A percentile compares a stretch with the other conserved stretches of the same genome.
These are phyloP conservation scores for Ctenomys sociabilis DNA, from an alignment of 2,113 vertebrate genomes.

Conservation along the genomic window DNA sequence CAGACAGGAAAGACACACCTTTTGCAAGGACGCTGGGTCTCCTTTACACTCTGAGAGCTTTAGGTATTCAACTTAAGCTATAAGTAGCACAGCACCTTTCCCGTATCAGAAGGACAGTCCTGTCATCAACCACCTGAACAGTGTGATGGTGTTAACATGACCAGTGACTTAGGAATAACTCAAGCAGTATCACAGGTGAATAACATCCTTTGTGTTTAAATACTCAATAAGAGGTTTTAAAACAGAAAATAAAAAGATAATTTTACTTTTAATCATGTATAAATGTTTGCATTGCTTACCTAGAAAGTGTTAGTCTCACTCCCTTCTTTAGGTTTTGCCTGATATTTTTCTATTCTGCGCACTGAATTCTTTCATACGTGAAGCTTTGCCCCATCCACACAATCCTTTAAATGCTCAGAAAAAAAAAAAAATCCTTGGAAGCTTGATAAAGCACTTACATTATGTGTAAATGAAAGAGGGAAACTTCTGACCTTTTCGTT, in stretches of 20 bases:
- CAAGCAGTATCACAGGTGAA: background rate
- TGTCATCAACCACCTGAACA: background rate
- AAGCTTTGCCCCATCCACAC: background rate
- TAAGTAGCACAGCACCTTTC: conserved; percentile 20
- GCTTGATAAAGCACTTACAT: background rate
- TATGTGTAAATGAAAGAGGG: background rate
- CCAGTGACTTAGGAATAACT: background rate
- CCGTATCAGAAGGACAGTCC: conserved; percentile 7
- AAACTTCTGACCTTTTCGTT: conserved; percentile 1
- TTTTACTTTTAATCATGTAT: background rate
- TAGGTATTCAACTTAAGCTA: background rate
- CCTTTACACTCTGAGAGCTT: background rate
- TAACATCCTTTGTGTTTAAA: background rate
- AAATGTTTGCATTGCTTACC: background rate
- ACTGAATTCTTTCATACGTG: background rate
- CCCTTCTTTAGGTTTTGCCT: background rate
- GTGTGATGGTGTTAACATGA: background rate
- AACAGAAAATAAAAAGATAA: background rate
- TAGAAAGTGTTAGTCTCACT: background rate
- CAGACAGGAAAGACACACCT: conserved; percentile 23
- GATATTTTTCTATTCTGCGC: background rate
- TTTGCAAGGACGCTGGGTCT: background rate
- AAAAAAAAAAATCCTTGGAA: background rate
- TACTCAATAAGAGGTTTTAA: background rate
- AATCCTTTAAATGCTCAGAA: background rate